Evolutionary conservation across 2,888 invertebrate genomes (phyloP).

Genomic region (Omphaloscelis lunosa): DNA sequence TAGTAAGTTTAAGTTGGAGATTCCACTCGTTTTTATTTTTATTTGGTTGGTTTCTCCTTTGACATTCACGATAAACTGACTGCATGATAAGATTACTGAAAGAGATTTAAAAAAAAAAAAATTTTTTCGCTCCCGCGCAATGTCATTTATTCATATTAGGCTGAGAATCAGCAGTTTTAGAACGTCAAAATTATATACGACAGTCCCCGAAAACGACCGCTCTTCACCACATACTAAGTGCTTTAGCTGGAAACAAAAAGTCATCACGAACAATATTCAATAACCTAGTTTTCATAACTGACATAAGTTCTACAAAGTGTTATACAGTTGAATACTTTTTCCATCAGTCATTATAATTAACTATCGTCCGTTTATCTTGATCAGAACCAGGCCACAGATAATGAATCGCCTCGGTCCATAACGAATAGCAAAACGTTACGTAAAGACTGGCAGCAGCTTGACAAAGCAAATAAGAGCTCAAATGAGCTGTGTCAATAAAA

Average conservation of each 20-base stretch:
- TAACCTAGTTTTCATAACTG: not conserved
- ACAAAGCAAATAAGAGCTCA: not conserved
- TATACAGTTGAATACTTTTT: not conserved
- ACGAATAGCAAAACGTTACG: not conserved
- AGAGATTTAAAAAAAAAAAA: not conserved
- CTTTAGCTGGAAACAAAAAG: not conserved
- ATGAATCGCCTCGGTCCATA: not conserved
- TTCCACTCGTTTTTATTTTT: not conserved
- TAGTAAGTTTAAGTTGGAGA: not conserved
- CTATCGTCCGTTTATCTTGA: not conserved
- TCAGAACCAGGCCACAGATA: not conserved
- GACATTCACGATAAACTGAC: not conserved
- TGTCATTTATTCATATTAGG: not conserved
- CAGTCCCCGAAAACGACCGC: not conserved
- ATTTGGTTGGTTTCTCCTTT: not conserved
- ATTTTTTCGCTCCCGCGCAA: not conserved
- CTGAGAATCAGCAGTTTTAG: too few relatives aligned
- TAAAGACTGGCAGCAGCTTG: not conserved
- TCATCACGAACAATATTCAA: not conserved
- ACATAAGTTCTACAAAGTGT: not conserved
- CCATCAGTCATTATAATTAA: not conserved
- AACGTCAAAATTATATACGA: not conserved
- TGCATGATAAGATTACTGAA: not conserved
- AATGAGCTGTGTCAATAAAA: conserved; percentile 14
- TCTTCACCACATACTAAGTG: not conserved